Evolutionary conservation across 35 echinoderm and acorn worm genomes (phyloP).

Genomic region (Strongylocentrotus purpuratus): DNA sequence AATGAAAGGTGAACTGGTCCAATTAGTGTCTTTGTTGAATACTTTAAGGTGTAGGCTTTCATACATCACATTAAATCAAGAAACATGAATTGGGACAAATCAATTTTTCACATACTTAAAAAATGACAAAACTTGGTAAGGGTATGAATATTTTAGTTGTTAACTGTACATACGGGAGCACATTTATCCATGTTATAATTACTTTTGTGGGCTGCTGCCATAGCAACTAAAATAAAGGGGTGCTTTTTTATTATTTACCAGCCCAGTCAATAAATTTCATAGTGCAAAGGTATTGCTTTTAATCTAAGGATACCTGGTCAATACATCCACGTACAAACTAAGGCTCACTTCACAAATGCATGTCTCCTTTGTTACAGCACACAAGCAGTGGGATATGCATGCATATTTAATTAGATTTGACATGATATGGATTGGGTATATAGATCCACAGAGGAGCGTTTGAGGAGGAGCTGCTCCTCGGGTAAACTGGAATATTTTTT

Average conservation of each 20-base stretch:
- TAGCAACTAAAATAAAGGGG: not conserved
- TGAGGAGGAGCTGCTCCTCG: not conserved
- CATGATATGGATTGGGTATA: conserved; percentile 32
- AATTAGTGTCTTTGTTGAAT: no score
- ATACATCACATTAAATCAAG: no score
- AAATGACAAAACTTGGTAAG: no score
- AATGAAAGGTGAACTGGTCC: no score
- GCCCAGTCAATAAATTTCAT: no score
- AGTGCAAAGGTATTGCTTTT: no score
- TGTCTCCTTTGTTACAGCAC: not conserved
- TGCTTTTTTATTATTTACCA: not conserved
- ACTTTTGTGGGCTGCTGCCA: not conserved
- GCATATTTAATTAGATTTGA: conserved; percentile 55
- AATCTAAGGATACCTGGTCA: not conserved
- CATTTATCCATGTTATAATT: no score
- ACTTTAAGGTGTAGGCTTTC: no score
- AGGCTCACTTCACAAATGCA: not conserved
- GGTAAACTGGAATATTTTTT: not conserved
- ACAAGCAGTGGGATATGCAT: conserved; percentile 20
- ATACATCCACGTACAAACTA: not conserved
- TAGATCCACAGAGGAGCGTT: not conserved
- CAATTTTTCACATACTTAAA: no score
- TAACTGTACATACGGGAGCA: no score
- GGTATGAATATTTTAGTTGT: no score
- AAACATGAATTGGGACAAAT: no score